These are phyloP conservation scores for Phainopepla nitens DNA, from an alignment of 2,113 vertebrate genomes.

Conservation along the genomic window DNA sequence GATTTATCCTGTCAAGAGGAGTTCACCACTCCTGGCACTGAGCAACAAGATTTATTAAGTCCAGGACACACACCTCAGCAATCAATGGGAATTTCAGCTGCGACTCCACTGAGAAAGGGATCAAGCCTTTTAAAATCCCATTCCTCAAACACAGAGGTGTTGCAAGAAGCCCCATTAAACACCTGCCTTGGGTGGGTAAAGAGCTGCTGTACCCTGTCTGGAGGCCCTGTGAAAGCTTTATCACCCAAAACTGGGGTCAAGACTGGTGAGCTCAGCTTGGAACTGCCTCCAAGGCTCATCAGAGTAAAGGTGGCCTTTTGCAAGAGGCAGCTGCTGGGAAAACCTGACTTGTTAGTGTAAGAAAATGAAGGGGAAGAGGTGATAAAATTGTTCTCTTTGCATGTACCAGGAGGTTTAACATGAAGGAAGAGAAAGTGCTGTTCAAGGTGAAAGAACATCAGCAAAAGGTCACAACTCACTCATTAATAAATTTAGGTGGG, in stretches of 20 bases:
- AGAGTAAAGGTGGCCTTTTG: background rate
- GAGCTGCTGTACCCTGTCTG: background rate
- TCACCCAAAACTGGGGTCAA: background rate
- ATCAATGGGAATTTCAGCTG: background rate
- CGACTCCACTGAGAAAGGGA: background rate
- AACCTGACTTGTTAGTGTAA: background rate
- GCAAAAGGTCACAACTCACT: constrained; percentile 9
- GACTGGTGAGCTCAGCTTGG: background rate
- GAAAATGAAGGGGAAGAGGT: constrained; percentile 15
- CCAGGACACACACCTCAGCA: background rate
- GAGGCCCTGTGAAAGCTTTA: accelerated
- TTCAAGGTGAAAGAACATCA: constrained; percentile 18
- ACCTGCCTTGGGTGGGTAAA: background rate
- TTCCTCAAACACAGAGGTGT: background rate
- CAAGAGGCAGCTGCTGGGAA: background rate
- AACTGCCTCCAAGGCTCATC: background rate
- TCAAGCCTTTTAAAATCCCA: background rate
- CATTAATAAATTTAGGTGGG: constrained; percentile 7
- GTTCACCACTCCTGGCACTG: background rate
- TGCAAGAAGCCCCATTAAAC: background rate
- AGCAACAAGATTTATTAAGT: background rate
- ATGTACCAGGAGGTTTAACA: background rate
- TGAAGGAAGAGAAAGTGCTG: background rate
- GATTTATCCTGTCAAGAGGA: background rate
- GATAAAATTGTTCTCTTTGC: background rate